Evolutionary conservation across 2,888 invertebrate species (phyloP).

Genomic region (Nemapogon koenigi): DNA sequence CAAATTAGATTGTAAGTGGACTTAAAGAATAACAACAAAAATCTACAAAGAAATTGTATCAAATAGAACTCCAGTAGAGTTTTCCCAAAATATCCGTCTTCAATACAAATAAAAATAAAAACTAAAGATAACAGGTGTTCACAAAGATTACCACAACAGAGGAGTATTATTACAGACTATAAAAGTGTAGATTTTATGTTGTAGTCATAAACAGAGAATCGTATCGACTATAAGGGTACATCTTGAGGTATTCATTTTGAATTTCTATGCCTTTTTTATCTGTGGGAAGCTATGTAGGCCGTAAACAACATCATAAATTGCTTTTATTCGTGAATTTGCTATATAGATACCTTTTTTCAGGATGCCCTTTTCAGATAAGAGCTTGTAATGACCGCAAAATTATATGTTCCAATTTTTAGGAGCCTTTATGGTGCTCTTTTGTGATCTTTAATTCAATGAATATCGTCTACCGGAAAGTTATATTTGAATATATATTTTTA

Average conservation of each 20-base stretch:
- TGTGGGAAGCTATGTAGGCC: constrained; percentile 29
- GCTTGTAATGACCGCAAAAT: constrained; percentile 1
- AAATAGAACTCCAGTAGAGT: no score
- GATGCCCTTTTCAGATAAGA: constrained; percentile 1
- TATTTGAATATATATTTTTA: no score
- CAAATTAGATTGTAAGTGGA: no score
- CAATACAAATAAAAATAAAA: not conserved
- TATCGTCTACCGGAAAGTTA: no score
- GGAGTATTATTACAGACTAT: constrained; percentile 4
- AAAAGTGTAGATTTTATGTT: constrained; percentile 4
- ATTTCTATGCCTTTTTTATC: constrained; percentile 50
- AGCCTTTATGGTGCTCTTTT: no score
- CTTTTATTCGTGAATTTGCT: constrained; percentile 35
- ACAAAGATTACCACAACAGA: constrained; percentile 1
- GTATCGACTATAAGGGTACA: constrained; percentile 2
- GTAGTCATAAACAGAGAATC: constrained; percentile 1
- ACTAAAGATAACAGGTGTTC: constrained; percentile 2
- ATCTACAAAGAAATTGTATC: no score
- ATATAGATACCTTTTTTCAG: constrained; percentile 3
- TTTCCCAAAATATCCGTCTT: no score
- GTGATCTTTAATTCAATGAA: no score
- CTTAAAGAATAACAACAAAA: no score
- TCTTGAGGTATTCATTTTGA: constrained; percentile 31
- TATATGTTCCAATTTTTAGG: no score
- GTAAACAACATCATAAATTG: constrained; percentile 52